Base-by-base conservation (phyloP, 2,888 invertebrate species). In the Platycnemis pennipes region DNA sequence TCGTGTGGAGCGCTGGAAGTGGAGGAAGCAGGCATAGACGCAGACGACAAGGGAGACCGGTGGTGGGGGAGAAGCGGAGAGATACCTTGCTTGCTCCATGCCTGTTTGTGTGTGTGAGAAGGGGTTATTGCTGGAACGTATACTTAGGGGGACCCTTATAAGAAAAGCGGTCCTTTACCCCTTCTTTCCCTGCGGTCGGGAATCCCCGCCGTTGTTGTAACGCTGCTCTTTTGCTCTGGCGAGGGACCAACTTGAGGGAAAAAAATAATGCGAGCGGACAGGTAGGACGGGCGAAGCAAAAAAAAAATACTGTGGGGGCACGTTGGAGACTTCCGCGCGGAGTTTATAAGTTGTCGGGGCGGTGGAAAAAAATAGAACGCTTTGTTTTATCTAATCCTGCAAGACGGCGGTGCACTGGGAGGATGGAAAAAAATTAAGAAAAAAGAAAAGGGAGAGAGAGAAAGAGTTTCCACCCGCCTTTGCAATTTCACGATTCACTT, bases 61-160 rank as follows among this genome's bases (percentile, higher is more conserved):
- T 31, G 77, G 13, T n/a, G 31, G 8, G 77, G 37, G 77, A 86
- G 44, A 16, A 86, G 87, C n/a, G 7, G 46, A 46, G n/a, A 45
- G n/a, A 46, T 87, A 87, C n/a, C 31, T 11, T 77, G n/a, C n/a
- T n/a, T 85, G 77, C 37, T 49, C 31, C 22, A 42, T 86, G 86
- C 42, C 42, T 86, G 86, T 7, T 0, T 11, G 86, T 42, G 86
- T 16, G 42, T 86, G 2, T 86, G 86, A 19, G 87, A 7, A 13
- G 22, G 91, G 44, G 63, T 37, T 77, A 77, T 77, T 77, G 77
- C 77, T 77, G 77, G 77, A 77, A 77, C 77, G 77, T 77, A 77
- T 77, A 77, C 77, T 77, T 77, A 77, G 37, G 77, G 77, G 77
- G 77, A 37, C 77, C 77, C 77, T 77, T 77, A 37, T 69, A 77